A percentile compares a stretch with the other conserved stretches of the same genome.
These are phyloP conservation scores for Pristionchus japonicus DNA, from an alignment of 2,888 invertebrate species.

Conservation along the genomic window DNA sequence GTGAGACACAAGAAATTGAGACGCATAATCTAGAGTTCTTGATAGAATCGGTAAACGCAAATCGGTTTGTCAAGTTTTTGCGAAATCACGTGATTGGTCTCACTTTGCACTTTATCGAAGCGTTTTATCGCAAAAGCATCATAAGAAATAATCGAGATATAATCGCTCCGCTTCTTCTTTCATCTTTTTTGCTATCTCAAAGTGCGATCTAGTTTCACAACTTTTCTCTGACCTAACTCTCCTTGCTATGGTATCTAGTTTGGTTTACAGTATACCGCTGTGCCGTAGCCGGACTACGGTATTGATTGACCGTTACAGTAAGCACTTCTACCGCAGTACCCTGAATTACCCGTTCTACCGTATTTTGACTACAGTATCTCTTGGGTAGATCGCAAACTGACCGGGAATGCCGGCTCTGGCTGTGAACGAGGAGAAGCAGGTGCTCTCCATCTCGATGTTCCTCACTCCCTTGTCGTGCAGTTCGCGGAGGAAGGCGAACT, in stretches of 20 bases:
- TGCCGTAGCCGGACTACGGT: too few species aligned
- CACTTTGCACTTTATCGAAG: not conserved
- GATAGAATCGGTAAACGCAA: not conserved
- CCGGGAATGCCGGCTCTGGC: conserved; percentile 82
- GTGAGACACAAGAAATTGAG: too few species aligned
- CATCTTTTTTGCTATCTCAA: not conserved
- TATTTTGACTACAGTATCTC: not conserved
- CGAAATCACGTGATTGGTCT: not conserved
- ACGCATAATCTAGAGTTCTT: too few species aligned
- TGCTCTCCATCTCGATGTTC: conserved; percentile 93
- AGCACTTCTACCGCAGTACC: not conserved
- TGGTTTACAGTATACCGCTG: too few species aligned
- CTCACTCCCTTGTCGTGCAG: conserved; percentile 84
- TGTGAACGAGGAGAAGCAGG: conserved; percentile 92
- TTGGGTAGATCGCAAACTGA: too few species aligned
- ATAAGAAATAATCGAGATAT: not conserved
- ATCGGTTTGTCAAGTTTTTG: too few species aligned
- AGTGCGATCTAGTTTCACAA: not conserved
- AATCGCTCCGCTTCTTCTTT: not conserved
- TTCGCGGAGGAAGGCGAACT: conserved; percentile 87
- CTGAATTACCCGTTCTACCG: not conserved
- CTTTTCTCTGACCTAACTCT: not conserved
- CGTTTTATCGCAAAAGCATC: too few species aligned
- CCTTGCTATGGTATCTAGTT: not conserved
- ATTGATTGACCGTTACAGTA: too few species aligned